phyloP scores from a whole-genome alignment of 1,140 invertebrate genomes.

The Drosophila quadrilineata region DNA sequence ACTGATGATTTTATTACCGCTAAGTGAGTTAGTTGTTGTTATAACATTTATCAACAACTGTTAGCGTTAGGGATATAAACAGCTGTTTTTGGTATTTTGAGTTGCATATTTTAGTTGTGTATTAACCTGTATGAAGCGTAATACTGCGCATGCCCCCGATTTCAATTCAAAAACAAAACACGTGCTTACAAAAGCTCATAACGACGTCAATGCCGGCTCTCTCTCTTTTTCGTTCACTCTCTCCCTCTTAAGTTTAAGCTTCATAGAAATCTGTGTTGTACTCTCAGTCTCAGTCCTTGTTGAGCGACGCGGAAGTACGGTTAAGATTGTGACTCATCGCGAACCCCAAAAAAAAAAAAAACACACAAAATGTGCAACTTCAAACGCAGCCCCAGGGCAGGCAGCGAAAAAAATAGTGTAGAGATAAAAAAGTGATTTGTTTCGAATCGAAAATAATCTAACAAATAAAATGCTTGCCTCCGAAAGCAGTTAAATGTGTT shows the following conservation, averaged over 20 bases:
- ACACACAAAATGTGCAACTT: background rate
- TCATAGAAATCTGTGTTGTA: slow-evolving; percentile 5
- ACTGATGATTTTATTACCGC: too few species aligned
- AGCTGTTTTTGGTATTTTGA: slow-evolving; percentile 22
- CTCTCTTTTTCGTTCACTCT: slow-evolving; percentile 7
- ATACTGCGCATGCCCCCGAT: slow-evolving; percentile 28
- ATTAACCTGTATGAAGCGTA: slow-evolving; percentile 9
- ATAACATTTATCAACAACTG: background rate
- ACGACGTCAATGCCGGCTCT: slow-evolving; percentile 21
- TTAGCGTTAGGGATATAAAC: background rate
- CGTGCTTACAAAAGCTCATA: slow-evolving; percentile 22
- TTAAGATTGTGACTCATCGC: slow-evolving; percentile 38
- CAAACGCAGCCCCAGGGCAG: background rate
- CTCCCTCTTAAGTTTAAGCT: slow-evolving; percentile 1
- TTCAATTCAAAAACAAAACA: slow-evolving; percentile 28
- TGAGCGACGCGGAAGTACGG: slow-evolving; percentile 33
- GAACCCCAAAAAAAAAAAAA: too few species aligned
- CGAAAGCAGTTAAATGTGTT: too few species aligned
- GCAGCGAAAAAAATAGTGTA: slow-evolving; percentile 20
- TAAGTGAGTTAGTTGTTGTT: background rate
- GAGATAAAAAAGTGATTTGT: slow-evolving; percentile 19
- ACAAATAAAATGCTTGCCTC: too few species aligned
- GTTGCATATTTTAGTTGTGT: slow-evolving; percentile 3
- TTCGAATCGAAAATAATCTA: too few species aligned
- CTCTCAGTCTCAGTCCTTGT: slow-evolving; percentile 31